Conservation (phyloP, 2,888 invertebrate genomes). For the Cyclophora punctaria region DNA sequence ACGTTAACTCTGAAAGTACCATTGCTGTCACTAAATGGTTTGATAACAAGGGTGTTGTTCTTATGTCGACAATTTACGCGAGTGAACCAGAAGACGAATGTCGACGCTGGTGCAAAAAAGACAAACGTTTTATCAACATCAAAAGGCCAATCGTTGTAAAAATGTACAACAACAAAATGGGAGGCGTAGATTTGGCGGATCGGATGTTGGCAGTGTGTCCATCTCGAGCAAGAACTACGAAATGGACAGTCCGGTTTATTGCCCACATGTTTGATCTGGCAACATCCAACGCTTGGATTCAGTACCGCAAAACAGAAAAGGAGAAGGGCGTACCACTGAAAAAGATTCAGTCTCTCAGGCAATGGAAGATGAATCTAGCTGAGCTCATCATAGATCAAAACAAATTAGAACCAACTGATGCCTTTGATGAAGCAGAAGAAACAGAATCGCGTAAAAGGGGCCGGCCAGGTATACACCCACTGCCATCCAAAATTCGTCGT, state of each 20-base stretch:
- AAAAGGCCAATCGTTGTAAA: conserved; percentile 1
- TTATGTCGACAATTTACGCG: conserved; percentile 6
- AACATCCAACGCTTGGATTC: conserved; percentile 4
- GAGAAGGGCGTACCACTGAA: background rate
- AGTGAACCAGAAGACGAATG: conserved; percentile 3
- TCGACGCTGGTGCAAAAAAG: conserved; percentile 3
- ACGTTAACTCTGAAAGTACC: background rate
- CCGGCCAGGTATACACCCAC: too few species aligned
- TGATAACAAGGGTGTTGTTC: conserved; percentile 7
- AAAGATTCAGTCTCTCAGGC: conserved; percentile 2
- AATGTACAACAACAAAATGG: conserved; percentile 12
- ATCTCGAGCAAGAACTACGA: conserved; percentile 2
- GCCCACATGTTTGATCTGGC: conserved; percentile 4
- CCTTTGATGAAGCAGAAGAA: too few species aligned
- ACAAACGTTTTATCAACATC: conserved; percentile 1
- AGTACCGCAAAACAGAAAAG: conserved; percentile 1
- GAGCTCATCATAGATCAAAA: background rate
- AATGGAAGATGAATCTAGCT: background rate
- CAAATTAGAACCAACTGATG: background rate
- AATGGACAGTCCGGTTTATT: conserved; percentile 8
- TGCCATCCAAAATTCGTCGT: background rate
- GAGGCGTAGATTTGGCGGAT: conserved; percentile 17
- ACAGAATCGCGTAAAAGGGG: too few species aligned
- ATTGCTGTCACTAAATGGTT: conserved; percentile 9
- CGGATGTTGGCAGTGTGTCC: conserved; percentile 14